These are phyloP conservation scores for Melinaea menophilus DNA, from an alignment of 2,888 invertebrate species.

Conservation along the genomic window DNA sequence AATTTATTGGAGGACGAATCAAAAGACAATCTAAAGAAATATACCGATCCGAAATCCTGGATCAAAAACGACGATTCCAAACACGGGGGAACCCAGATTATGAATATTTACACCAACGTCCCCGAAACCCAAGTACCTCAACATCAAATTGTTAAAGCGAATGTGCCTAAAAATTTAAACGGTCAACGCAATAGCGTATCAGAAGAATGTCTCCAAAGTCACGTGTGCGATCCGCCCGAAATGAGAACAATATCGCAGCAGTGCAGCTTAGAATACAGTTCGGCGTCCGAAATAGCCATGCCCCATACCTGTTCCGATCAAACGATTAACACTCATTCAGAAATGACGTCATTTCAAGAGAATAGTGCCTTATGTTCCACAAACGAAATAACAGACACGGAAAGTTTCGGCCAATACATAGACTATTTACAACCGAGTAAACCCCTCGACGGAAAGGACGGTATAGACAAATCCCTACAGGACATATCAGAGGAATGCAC, in stretches of 20 bases:
- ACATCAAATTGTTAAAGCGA: constrained; percentile 74
- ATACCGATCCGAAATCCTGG: constrained; percentile 65
- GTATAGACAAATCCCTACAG: constrained; percentile 63
- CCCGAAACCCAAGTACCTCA: constrained; percentile 80
- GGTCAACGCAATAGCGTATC: constrained; percentile 66
- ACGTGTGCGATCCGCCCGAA: constrained; percentile 63
- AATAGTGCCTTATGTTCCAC: constrained; percentile 72
- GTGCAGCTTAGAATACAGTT: constrained; percentile 83
- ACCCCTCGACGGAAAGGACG: constrained; percentile 54
- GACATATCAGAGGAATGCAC: constrained; percentile 72
- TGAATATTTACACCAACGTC: constrained; percentile 81
- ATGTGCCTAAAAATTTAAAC: constrained; percentile 51
- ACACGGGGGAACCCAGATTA: constrained; percentile 59
- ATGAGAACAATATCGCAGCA: constrained; percentile 84
- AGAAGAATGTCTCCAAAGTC: constrained; percentile 68
- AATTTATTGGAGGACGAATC: constrained; percentile 81
- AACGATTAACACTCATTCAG: constrained; percentile 71
- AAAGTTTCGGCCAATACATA: constrained; percentile 73
- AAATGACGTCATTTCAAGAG: constrained; percentile 70
- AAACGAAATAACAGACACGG: constrained; percentile 73
- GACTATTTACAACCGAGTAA: constrained; percentile 66
- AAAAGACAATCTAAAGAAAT: constrained; percentile 74
- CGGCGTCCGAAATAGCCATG: constrained; percentile 76
- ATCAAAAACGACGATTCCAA: constrained; percentile 60
- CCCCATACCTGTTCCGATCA: constrained; percentile 74